Percentiles rank a stretch among this genome's conserved stretches.
Evolutionary conservation across 2,113 vertebrate species (phyloP).

Genomic region (Hypocryptadius cinnamomeus): DNA sequence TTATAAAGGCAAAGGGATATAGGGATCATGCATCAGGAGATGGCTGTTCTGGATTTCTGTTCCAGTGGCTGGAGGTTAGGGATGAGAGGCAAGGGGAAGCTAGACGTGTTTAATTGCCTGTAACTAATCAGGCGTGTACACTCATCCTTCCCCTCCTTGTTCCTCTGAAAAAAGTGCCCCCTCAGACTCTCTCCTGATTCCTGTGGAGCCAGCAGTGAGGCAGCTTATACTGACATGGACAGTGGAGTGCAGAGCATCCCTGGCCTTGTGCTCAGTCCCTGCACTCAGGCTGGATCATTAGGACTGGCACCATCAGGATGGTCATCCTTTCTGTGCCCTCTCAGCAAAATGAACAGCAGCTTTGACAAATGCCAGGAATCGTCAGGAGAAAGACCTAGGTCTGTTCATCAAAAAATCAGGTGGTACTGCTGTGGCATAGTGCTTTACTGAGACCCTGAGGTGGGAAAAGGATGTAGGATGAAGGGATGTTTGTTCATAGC

Average conservation of each 20-base stretch:
- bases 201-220: neutral
- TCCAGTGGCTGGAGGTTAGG: slow-evolving; percentile 46
- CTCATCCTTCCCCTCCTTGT: slow-evolving; percentile 24
- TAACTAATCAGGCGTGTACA: slow-evolving; percentile 54
- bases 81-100: slow-evolving; percentile 49
- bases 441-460: neutral
- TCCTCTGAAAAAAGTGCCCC: neutral
- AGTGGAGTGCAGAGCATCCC: neutral
- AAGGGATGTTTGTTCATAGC: neutral
- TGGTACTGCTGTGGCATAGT: neutral
- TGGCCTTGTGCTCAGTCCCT: neutral
- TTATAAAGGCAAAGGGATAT: neutral
- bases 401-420: neutral
- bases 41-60: slow-evolving; percentile 4
- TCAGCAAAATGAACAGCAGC: neutral
- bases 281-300: neutral
- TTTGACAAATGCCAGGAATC: neutral
- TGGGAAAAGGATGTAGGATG: neutral
- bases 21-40: neutral
- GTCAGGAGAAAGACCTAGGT: neutral
- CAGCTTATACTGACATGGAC: accelerated
- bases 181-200: neutral
- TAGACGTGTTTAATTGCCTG: slow-evolving; percentile 48
- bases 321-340: neutral
- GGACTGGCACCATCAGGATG: neutral